Evolutionary conservation across 2,888 invertebrate genomes (phyloP).

Genomic region (Mactromeris polynyma): DNA sequence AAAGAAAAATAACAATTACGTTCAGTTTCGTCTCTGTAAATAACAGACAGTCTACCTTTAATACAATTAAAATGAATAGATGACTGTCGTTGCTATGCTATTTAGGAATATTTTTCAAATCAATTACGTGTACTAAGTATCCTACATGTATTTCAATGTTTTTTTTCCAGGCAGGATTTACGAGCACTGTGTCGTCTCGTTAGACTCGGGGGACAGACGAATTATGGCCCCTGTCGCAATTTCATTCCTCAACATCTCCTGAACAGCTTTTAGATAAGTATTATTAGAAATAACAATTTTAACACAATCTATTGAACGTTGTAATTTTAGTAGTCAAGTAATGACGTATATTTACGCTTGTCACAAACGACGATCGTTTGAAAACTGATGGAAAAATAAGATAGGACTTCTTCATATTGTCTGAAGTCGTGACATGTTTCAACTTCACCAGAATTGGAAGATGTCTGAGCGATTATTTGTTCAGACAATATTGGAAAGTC

Average conservation of each 20-base stretch:
- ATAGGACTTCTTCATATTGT: neutral
- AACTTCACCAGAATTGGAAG: neutral
- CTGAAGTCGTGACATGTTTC: neutral
- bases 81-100: too few species aligned
- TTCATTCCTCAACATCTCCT: neutral
- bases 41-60: too few species aligned
- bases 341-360: neutral
- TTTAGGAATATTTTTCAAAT: too few species aligned
- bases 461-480: neutral
- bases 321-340: neutral
- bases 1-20: too few species aligned
- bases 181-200: neutral
- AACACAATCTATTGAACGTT: neutral
- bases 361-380: neutral
- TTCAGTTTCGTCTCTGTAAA: too few species aligned
- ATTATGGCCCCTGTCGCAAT: neutral
- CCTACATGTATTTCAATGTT: neutral
- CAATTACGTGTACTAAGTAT: too few species aligned
- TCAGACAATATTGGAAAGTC: neutral
- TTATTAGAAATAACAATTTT: conserved; percentile 8
- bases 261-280: neutral
- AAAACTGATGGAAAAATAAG: neutral
- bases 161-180: neutral
- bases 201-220: neutral
- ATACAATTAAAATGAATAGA: too few species aligned